These are phyloP conservation scores for Raja brachyura DNA, from an alignment of 2,113 vertebrate genomes.

Conservation along the genomic window DNA sequence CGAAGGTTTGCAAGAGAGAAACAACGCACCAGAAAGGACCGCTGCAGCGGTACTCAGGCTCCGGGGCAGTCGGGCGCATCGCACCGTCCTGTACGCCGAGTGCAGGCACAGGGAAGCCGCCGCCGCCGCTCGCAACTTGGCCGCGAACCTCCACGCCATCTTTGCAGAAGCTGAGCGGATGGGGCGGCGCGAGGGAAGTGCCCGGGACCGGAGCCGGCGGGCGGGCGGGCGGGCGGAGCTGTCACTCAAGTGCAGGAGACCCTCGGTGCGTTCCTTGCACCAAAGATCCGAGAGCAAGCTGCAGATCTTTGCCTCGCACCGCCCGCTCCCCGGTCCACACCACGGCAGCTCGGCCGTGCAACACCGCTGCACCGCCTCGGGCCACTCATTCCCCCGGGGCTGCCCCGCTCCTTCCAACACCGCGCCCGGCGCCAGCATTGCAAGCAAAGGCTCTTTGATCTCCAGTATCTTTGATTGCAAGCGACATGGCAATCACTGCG, in stretches of 20 bases:
- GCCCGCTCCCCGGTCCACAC: too few species aligned
- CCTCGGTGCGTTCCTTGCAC: too few species aligned
- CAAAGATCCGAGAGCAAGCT: too few species aligned
- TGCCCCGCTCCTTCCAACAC: too few species aligned
- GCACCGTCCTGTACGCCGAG: background rate
- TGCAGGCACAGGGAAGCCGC: background rate
- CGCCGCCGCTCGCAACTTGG: slow-evolving; percentile 14
- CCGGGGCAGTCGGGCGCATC: background rate
- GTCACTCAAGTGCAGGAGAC: background rate
- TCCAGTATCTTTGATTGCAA: too few species aligned
- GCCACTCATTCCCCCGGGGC: too few species aligned
- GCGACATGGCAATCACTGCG: too few species aligned
- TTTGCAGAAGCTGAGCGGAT: slow-evolving; percentile 21
- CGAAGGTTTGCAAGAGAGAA: background rate
- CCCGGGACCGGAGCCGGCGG: background rate
- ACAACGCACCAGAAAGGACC: slow-evolving; percentile 12
- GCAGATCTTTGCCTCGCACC: too few species aligned
- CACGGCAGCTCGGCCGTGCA: too few species aligned
- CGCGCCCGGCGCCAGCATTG: too few species aligned
- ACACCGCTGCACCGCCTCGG: too few species aligned
- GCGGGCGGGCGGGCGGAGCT: background rate
- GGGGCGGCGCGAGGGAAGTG: slow-evolving; percentile 23
- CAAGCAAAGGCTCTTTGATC: too few species aligned
- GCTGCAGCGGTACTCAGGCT: background rate
- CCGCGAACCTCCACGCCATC: slow-evolving; percentile 27